Evolutionary conservation across 1,140 invertebrate genomes (phyloP).

Genomic region (Lepidurus arcticus): DNA sequence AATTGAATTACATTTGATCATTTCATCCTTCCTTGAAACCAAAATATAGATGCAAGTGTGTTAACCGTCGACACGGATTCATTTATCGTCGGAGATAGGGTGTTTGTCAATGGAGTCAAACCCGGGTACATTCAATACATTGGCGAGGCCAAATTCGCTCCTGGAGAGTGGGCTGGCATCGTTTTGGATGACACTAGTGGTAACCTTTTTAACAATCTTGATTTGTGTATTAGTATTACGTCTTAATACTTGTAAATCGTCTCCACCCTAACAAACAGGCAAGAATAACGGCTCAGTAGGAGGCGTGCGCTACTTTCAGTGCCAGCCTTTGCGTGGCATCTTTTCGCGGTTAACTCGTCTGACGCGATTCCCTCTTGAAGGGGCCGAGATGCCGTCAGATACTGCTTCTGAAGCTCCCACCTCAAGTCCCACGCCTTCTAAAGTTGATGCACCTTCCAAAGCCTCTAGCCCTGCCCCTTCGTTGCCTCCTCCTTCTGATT

Average conservation of each 20-base stretch:
- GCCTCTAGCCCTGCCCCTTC: conserved; percentile 34
- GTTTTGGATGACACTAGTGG: conserved; percentile 69
- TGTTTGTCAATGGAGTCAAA: conserved; percentile 94
- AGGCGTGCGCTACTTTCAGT: conserved; percentile 87
- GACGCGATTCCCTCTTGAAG: conserved; percentile 61
- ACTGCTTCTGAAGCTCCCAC: conserved; percentile 33
- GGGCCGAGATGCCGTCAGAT: conserved; percentile 6
- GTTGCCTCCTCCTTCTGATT: conserved; percentile 47
- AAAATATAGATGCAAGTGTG: conserved; percentile 66
- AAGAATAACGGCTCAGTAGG: conserved; percentile 96
- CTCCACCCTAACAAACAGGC: conserved; percentile 51
- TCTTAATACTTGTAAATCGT: background rate
- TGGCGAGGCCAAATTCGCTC: conserved; percentile 93
- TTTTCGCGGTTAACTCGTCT: conserved; percentile 85
- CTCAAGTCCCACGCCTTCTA: conserved; percentile 33
- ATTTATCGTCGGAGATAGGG: conserved; percentile 89
- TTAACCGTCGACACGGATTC: conserved; percentile 86
- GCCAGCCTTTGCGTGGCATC: conserved; percentile 84
- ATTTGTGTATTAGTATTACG: background rate
- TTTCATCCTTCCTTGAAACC: background rate
- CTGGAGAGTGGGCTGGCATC: conserved; percentile 94
- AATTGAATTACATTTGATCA: conserved; percentile 25
- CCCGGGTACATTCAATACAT: conserved; percentile 92
- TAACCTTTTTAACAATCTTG: conserved; percentile 30
- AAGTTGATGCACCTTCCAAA: conserved; percentile 35